Conservation (phyloP, 2,113 vertebrate genomes). For the Oncorhynchus kisutch region DNA sequence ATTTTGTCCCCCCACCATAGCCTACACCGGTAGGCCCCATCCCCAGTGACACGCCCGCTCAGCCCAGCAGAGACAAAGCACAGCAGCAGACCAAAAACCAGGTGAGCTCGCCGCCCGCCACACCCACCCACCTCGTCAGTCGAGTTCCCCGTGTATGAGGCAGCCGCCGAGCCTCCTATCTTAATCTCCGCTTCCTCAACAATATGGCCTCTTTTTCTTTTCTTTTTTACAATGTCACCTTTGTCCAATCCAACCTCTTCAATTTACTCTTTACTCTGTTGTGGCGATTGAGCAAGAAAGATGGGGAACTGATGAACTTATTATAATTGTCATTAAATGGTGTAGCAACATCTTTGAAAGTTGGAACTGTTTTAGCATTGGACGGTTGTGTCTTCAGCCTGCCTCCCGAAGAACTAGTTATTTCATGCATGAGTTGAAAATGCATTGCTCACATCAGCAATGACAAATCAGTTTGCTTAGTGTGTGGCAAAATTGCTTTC, state of each 20-base stretch:
- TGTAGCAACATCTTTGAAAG: not conserved
- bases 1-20: slow-evolving; percentile 55
- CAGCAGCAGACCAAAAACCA: slow-evolving; percentile 92
- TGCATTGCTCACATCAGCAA: slow-evolving; percentile 63
- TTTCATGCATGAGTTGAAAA: slow-evolving; percentile 55
- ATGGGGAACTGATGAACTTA: not conserved
- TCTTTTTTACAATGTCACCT: not conserved
- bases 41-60: slow-evolving; percentile 84
- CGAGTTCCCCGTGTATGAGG: slow-evolving; percentile 16
- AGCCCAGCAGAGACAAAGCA: slow-evolving; percentile 89
- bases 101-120: slow-evolving; percentile 72
- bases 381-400: slow-evolving; percentile 35
- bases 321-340: not conserved
- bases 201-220: slow-evolving; percentile 39
- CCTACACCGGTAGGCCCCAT: slow-evolving; percentile 94
- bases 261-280: not conserved
- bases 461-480: slow-evolving; percentile 51
- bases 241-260: slow-evolving; percentile 1
- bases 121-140: slow-evolving; percentile 25
- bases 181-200: slow-evolving; percentile 40
- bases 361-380: not conserved
- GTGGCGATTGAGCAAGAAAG: not conserved
- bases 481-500: slow-evolving; percentile 44
- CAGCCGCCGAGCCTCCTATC: not conserved
- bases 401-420: slow-evolving; percentile 57